Evolutionary conservation across 2,113 vertebrate genomes (phyloP), one percentile per base, ranked within the genome.

Genomic region (Strix aluco): DNA sequence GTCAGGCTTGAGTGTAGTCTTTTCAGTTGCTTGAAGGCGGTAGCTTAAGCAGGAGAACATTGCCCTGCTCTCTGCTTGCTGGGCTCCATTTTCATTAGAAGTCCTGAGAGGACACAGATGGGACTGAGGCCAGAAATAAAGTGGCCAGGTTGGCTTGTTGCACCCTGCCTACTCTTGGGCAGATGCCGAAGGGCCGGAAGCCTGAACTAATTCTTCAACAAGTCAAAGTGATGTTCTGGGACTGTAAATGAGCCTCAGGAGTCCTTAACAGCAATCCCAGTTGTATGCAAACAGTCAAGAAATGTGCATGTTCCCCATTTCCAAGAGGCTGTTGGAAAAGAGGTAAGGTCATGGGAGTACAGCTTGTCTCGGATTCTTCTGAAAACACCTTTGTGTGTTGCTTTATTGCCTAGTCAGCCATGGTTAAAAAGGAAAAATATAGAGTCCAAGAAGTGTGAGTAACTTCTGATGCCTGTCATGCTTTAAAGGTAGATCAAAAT

Each of bases 401-500:
- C 74, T 90, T 90, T 86, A 83, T 70, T 94, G 42, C 82, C 46
- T 83, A 67, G 90, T 78, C 59, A 92, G 30, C 75, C 13, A 6
- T 72, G 61, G n/a, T n/a, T 88, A 63, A 74, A 87, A 96, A 62
- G 40, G 63, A 66, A 62, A 88, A 92, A 84, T 25, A 66, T 2
- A 1, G 58, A 86, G 19, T 78, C 63, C 16, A 61, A 92, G 55
- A 29, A 86, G 52, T 0, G 2, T 47, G 66, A 86, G 42, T 92
- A 75, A 88, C 52, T 94, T 78, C 34, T 88, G 59, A 90, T 86
- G 69, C 73, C 94, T 92, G 69, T 94, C 34, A 15, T 86, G 47
- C 23, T 93, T 95, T 92, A 49, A 96, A 83, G 19, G 74, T 81
- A 84, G 34, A 90, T n/a, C n/a, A 67, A 92, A 96, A 84, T 94